phyloP scores from a whole-genome alignment of 2,797 vertebrate species.

The Choloepus didactylus region DNA sequence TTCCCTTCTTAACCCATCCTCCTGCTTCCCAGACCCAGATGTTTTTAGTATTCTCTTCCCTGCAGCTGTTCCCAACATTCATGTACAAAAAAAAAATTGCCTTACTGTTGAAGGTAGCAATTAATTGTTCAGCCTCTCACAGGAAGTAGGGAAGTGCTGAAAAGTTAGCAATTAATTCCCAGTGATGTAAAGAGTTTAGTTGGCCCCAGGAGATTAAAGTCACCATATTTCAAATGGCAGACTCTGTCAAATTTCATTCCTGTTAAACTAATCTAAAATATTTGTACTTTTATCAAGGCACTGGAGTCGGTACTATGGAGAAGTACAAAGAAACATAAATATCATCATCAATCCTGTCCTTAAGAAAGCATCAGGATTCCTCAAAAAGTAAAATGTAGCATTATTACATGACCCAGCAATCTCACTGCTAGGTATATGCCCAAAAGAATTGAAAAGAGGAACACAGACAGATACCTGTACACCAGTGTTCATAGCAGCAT shows the following conservation, averaged over 20 bases:
- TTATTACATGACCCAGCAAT: no score
- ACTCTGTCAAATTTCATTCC: conserved; percentile 5
- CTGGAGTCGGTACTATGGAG: neutral
- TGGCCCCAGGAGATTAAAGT: neutral
- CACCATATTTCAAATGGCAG: neutral
- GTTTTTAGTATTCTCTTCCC: neutral
- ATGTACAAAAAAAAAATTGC: neutral
- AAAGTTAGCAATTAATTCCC: neutral
- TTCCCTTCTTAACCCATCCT: neutral
- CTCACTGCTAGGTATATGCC: no score
- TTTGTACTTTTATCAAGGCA: neutral
- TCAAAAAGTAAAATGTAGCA: no score
- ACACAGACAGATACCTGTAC: no score
- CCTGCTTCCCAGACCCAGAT: neutral
- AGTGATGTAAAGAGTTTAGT: neutral
- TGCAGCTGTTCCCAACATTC: neutral
- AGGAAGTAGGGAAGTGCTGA: conserved; percentile 10
- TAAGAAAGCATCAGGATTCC: neutral
- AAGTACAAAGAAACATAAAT: neutral
- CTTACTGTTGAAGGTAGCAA: neutral
- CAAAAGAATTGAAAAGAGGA: no score
- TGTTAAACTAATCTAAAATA: neutral
- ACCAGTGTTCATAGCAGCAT: no score
- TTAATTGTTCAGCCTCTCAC: neutral
- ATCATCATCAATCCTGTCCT: neutral